phyloP scores from a whole-genome alignment of 2,888 invertebrate species.

The Drosophila peninsularis region DNA sequence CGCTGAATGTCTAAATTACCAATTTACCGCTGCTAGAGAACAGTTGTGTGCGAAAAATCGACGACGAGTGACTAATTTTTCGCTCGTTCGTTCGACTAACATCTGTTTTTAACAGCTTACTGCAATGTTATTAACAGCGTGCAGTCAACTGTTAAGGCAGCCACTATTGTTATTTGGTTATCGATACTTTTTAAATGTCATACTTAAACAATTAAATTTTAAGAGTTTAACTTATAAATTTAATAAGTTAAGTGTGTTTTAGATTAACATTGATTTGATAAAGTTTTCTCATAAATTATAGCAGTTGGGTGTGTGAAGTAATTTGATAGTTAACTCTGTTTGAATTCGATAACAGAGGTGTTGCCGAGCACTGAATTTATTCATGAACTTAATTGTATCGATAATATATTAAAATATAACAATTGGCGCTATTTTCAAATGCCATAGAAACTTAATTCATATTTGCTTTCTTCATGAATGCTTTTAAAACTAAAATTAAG shows the following conservation, averaged over 20 bases:
- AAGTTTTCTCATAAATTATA: neutral
- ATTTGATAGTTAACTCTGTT: neutral
- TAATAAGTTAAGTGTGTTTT: neutral
- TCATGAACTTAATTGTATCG: neutral
- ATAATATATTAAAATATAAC: neutral
- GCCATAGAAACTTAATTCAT: too few relatives aligned
- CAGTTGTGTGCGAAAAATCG: slow-evolving; percentile 55
- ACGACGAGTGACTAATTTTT: slow-evolving; percentile 58
- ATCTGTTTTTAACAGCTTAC: slow-evolving; percentile 24
- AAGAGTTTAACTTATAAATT: too few relatives aligned
- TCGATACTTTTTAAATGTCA: neutral
- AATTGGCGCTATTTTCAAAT: neutral
- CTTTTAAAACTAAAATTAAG: neutral
- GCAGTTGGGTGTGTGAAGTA: neutral
- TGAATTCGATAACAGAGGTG: neutral
- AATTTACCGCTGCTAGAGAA: slow-evolving; percentile 33
- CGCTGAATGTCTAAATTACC: slow-evolving; percentile 25
- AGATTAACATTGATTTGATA: neutral
- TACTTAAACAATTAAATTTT: neutral
- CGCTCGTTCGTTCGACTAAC: slow-evolving; percentile 27
- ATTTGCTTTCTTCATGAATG: neutral
- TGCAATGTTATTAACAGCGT: slow-evolving; percentile 2
- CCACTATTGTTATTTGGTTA: neutral
- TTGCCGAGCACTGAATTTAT: neutral
- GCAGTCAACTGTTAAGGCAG: neutral